Evolutionary conservation across 2,113 vertebrate species (phyloP).

Genomic region (Xiphias gladius): DNA sequence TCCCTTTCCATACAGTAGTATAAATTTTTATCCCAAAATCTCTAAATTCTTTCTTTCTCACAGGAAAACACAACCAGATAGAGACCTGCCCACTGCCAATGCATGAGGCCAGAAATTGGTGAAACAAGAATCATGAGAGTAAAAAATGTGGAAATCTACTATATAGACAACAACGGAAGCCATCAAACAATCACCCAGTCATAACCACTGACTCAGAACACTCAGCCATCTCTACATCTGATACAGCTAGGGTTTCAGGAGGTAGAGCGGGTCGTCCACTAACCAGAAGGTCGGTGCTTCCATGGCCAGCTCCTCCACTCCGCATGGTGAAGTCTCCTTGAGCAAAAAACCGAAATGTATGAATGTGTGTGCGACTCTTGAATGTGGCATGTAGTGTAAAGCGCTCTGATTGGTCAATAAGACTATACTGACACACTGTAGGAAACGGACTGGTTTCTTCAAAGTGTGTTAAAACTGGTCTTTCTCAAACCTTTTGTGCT

Average conservation of each 20-base stretch:
- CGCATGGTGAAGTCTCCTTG: no score
- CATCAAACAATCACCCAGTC: neutral
- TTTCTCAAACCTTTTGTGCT: conserved; percentile 18
- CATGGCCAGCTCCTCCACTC: no score
- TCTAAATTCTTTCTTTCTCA: neutral
- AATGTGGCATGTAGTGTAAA: no score
- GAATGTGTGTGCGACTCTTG: no score
- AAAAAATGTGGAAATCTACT: neutral
- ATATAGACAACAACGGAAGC: conserved; percentile 16
- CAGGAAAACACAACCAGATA: conserved; percentile 74
- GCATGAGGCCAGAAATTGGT: conserved; percentile 51
- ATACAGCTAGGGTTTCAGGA: neutral
- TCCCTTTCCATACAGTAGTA: neutral
- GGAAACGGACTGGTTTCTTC: neutral
- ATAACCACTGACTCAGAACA: neutral
- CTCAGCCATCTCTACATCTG: neutral
- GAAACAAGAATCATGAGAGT: neutral
- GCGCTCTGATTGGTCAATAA: no score
- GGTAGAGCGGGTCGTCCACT: no score
- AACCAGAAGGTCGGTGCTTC: no score
- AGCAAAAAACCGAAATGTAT: no score
- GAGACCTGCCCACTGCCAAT: conserved; percentile 28
- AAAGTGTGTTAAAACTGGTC: neutral
- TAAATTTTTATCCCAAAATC: neutral
- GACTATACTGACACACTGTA: neutral